Conservation (phyloP, 2,797 vertebrate genomes). For the Rachycentron canadum region DNA sequence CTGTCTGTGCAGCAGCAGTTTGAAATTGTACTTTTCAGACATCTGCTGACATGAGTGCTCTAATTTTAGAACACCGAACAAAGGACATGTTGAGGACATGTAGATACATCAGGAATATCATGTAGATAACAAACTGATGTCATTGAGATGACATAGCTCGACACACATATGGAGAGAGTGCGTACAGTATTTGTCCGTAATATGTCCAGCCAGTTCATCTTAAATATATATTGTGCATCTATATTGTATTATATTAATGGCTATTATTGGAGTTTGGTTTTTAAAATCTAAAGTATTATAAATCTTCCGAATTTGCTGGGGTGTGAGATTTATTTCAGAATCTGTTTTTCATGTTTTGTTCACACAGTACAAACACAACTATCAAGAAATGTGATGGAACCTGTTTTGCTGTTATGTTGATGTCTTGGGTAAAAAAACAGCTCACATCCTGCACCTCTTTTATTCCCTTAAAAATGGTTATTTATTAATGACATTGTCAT, state of each 20-base stretch:
- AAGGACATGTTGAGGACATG: neutral
- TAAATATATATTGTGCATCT: too few relatives aligned
- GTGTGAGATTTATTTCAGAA: neutral
- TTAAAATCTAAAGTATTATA: neutral
- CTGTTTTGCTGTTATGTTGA: neutral
- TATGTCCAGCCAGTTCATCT: too few relatives aligned
- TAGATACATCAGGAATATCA: neutral
- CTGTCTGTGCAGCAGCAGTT: slow-evolving; percentile 26
- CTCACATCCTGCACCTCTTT: neutral
- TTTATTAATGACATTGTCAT: neutral
- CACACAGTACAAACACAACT: neutral
- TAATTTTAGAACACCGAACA: slow-evolving; percentile 24
- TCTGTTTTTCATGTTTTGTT: neutral
- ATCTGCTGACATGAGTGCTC: slow-evolving; percentile 27
- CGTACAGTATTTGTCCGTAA: too few relatives aligned
- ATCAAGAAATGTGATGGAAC: neutral
- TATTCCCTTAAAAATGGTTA: neutral
- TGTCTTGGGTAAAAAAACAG: neutral
- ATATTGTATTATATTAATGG: too few relatives aligned
- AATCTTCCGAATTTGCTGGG: neutral
- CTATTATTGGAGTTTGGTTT: neutral
- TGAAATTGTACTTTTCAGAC: slow-evolving; percentile 32
- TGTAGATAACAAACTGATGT: neutral
- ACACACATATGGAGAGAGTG: neutral
- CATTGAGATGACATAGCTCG: neutral